Conservation (phyloP, 2,888 invertebrate genomes). For the Lapara coniferarum region DNA sequence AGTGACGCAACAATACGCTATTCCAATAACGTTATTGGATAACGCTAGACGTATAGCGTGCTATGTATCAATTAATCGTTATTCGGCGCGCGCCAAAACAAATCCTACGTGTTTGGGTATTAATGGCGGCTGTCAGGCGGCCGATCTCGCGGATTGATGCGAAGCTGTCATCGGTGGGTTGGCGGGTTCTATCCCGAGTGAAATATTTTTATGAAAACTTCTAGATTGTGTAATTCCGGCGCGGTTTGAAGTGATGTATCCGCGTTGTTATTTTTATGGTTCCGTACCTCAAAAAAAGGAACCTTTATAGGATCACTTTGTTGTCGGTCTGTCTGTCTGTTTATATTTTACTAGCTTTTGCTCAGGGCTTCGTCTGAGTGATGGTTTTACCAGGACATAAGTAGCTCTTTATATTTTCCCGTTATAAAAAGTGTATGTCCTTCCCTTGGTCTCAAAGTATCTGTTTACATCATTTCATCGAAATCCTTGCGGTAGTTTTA, state of each 20-base stretch:
- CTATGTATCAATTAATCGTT: slow-evolving; percentile 69
- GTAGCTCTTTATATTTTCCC: too few relatives aligned
- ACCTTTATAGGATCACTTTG: too few relatives aligned
- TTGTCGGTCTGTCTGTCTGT: too few relatives aligned
- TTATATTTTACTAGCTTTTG: too few relatives aligned
- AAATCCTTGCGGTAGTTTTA: too few relatives aligned
- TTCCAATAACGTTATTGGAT: slow-evolving; percentile 16
- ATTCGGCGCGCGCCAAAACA: slow-evolving; percentile 73
- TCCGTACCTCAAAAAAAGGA: too few relatives aligned
- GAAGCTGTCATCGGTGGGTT: slow-evolving; percentile 41
- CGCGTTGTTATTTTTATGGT: too few relatives aligned
- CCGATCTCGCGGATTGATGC: slow-evolving; percentile 55
- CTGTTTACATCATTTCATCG: too few relatives aligned
- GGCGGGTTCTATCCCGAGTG: slow-evolving; percentile 1
- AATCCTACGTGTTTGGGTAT: slow-evolving; percentile 68
- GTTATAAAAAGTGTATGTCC: too few relatives aligned
- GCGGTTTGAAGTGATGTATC: background rate
- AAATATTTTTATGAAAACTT: background rate
- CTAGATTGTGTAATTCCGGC: background rate
- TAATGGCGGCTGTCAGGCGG: slow-evolving; percentile 66
- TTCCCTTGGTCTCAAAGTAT: too few relatives aligned
- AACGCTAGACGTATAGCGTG: slow-evolving; percentile 51
- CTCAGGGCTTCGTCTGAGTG: too few relatives aligned
- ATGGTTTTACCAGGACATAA: too few relatives aligned
- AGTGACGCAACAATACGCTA: slow-evolving; percentile 3